Conservation (phyloP, 2,797 vertebrate species). For the Champsocephalus esox region DNA sequence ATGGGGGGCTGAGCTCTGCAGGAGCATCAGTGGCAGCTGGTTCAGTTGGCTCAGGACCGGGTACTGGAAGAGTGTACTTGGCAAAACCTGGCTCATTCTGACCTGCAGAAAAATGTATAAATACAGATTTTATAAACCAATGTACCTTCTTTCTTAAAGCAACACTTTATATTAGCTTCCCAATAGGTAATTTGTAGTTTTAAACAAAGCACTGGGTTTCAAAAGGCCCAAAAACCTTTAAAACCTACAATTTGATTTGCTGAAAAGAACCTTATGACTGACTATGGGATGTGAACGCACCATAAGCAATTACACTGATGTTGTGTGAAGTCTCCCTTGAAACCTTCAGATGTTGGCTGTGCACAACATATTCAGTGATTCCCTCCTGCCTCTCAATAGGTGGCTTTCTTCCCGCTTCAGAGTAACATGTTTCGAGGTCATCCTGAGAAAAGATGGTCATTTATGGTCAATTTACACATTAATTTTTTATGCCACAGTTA, state of each 20-base stretch:
- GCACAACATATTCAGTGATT: conserved; percentile 57
- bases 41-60: conserved; percentile 44
- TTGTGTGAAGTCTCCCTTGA: conserved; percentile 51
- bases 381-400: conserved; percentile 63
- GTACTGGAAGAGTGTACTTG: conserved; percentile 71
- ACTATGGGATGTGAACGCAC: conserved; percentile 53
- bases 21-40: conserved; percentile 18
- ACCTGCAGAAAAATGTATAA: conserved; percentile 45
- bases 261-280: neutral
- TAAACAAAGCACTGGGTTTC: neutral
- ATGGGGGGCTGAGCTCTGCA: conserved; percentile 40
- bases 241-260: neutral
- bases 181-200: neutral
- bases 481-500: neutral
- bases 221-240: neutral
- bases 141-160: neutral
- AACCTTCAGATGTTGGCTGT: conserved; percentile 43
- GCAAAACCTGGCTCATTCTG: conserved; percentile 66
- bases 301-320: conserved; percentile 77
- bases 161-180: neutral
- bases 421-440: conserved; percentile 61
- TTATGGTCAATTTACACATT: neutral
- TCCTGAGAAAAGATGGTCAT: conserved; percentile 57
- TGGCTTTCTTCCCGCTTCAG: conserved; percentile 47
- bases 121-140: neutral